Evolutionary conservation across 2,888 invertebrate genomes (phyloP), one percentile per base, ranked within the genome.

Genomic region (Rhodophaea formosa): DNA sequence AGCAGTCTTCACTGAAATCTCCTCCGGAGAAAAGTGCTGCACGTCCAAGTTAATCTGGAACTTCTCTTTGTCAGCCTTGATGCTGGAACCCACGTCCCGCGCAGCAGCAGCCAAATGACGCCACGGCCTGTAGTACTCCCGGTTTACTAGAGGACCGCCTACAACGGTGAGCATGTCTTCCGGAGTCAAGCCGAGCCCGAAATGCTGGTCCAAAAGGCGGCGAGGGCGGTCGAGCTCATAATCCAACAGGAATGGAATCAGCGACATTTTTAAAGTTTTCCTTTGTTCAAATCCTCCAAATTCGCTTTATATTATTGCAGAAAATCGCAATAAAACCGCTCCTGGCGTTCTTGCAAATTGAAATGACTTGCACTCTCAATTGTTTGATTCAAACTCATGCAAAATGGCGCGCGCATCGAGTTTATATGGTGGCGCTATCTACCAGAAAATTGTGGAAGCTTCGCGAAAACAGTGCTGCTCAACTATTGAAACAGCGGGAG

Each of bases 1-100:
- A 0, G 93, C 92, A 0, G 95, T 95, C 80, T 95, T 96, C 7
- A 97, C 96, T 7, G 92, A 91, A 42, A 97, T 93, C 75, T 97
- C 96, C 46, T 94, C 93, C 0, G 96, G 96, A 7, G 93, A 79
- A 69, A 96, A 96, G 68, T 96, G 95, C 63, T 95, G 94, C 6
- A 96, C 95, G 72, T 96, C 96, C 65, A 96, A 80, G 67, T 93
- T 93, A 0, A 95, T 93, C 72, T 88, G 87, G 66, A 87, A 88
- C 59, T 86, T 88, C 17, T 88, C 86, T 51, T 79, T 84, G 69
- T 93, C 92, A 1, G 83, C 75, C 53, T 90, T 87, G 62, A 94
- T 91, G 66, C 86, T 92, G 44, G 92, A 92, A 7, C 91, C 92
- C 47, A 92, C 79, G 71, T 92, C 93, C 0, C 85, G 78, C 14